Evolutionary conservation across 2,888 invertebrate species (phyloP).

Genomic region (Nudaria mundana): DNA sequence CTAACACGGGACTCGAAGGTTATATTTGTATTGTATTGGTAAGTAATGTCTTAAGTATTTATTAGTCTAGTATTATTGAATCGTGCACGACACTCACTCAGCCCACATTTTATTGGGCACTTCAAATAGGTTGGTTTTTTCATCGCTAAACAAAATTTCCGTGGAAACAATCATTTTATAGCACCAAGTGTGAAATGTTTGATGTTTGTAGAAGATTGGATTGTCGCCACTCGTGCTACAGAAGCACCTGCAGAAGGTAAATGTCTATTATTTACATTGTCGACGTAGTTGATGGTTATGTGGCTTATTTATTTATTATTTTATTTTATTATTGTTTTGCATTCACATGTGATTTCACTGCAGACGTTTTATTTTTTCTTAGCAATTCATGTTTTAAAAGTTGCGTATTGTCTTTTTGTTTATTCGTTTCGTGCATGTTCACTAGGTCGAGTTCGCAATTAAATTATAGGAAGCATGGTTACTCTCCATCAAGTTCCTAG

Average conservation of each 20-base stretch:
- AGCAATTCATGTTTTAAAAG: slow-evolving; percentile 68
- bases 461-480: slow-evolving; percentile 59
- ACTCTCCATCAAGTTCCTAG: slow-evolving; percentile 38
- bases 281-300: slow-evolving; percentile 69
- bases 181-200: slow-evolving; percentile 42
- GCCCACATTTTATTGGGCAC: slow-evolving; percentile 43
- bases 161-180: slow-evolving; percentile 31
- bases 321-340: slow-evolving; percentile 67
- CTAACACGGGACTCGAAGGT: slow-evolving; percentile 55
- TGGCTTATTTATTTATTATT: slow-evolving; percentile 79
- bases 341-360: slow-evolving; percentile 82
- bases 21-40: slow-evolving; percentile 53
- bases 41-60: slow-evolving; percentile 58
- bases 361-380: slow-evolving; percentile 69
- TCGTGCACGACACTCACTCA: slow-evolving; percentile 55
- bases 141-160: slow-evolving; percentile 37
- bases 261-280: slow-evolving; percentile 53
- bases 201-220: slow-evolving; percentile 53
- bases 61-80: slow-evolving; percentile 28
- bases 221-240: slow-evolving; percentile 39
- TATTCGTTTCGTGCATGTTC: slow-evolving; percentile 54
- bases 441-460: slow-evolving; percentile 33
- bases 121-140: slow-evolving; percentile 34
- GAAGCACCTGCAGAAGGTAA: slow-evolving; percentile 57
- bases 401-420: slow-evolving; percentile 20